Evolutionary conservation across 2,888 invertebrate genomes (phyloP).

Genomic region (Oasisia sp.): DNA sequence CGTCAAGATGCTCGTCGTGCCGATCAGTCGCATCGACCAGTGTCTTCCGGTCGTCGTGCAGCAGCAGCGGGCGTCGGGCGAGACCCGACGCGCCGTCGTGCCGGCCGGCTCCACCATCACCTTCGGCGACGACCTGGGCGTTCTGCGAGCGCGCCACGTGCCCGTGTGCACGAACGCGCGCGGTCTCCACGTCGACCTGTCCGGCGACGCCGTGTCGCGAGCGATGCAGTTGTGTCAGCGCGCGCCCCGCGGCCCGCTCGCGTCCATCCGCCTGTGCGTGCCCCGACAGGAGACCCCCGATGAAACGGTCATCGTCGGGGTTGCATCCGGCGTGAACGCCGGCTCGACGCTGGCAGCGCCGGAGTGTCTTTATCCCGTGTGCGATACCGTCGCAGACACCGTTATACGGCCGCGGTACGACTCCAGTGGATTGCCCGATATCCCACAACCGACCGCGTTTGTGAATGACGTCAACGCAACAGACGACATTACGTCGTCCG

Average conservation of each 20-base stretch:
- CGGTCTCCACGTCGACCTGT: background rate
- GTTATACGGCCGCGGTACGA: background rate
- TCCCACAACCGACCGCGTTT: background rate
- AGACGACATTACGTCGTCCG: background rate
- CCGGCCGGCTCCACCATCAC: background rate
- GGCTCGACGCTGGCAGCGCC: background rate
- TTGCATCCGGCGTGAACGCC: background rate
- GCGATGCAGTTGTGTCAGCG: background rate
- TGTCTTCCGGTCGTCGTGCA: background rate
- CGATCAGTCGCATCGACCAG: background rate
- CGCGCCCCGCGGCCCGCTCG: background rate
- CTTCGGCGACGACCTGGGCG: conserved; percentile 10
- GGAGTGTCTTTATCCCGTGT: background rate
- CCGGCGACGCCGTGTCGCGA: background rate
- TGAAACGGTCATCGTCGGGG: background rate
- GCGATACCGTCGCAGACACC: no score
- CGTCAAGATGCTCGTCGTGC: background rate
- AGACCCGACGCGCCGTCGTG: background rate
- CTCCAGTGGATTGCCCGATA: background rate
- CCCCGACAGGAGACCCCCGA: background rate
- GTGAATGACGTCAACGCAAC: background rate
- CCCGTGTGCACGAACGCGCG: background rate
- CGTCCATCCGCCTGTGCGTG: conserved; percentile 3
- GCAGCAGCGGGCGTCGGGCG: background rate
- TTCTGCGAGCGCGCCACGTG: background rate